These are phyloP conservation scores for Tenualosa thibaudeaui DNA, from an alignment of 2,797 vertebrate genomes.

Conservation along the genomic window DNA sequence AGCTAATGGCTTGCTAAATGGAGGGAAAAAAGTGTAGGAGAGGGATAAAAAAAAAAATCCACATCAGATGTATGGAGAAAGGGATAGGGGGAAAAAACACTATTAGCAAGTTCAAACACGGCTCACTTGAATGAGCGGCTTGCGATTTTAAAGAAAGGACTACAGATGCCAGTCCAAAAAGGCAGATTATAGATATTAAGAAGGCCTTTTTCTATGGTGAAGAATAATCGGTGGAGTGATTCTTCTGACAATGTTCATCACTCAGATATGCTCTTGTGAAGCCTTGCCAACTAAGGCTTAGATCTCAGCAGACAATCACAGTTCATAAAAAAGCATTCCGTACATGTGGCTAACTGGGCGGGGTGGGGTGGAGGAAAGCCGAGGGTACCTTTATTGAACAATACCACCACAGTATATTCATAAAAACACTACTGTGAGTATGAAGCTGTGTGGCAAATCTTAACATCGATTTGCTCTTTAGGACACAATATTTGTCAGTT, in stretches of 20 bases:
- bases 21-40: constrained; percentile 33
- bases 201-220: constrained; percentile 41
- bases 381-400: constrained; percentile 22
- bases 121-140: constrained; percentile 42
- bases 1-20: constrained; percentile 50
- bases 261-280: constrained; percentile 49
- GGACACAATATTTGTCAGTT: neutral
- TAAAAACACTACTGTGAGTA: neutral
- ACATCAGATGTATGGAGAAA: constrained; percentile 39
- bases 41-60: constrained; percentile 24
- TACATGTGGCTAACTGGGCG: constrained; percentile 26
- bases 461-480: neutral
- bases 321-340: constrained; percentile 39
- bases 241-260: constrained; percentile 50
- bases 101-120: constrained; percentile 54
- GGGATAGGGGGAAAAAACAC: constrained; percentile 31
- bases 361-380: neutral
- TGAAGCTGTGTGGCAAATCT: neutral
- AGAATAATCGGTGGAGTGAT: constrained; percentile 43
- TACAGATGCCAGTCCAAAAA: constrained; percentile 49
- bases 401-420: constrained; percentile 16
- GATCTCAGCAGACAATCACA: constrained; percentile 47
- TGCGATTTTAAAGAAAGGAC: constrained; percentile 42
- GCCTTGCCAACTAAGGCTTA: constrained; percentile 46
- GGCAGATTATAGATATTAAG: constrained; percentile 51